A percentile compares a stretch with the other conserved stretches of the same genome.
Evolutionary conservation across 2,797 vertebrate species (phyloP).

Genomic region (Cephalopachus bancanus): DNA sequence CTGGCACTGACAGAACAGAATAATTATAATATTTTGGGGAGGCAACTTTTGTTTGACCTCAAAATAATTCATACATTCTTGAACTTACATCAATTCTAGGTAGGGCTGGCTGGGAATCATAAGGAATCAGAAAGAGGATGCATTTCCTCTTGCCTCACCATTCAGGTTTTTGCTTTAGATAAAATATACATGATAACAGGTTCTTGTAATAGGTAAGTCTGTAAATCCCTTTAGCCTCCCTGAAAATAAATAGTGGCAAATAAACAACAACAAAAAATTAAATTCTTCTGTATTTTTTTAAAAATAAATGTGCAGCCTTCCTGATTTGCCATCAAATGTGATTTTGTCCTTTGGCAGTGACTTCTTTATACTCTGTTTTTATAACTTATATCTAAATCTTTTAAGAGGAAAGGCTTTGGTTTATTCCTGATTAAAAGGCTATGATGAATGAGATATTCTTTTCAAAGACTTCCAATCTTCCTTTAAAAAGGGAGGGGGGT

Average conservation of each 20-base stretch:
- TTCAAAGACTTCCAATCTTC: neutral
- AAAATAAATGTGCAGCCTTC: neutral
- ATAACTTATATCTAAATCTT: neutral
- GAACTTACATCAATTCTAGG: neutral
- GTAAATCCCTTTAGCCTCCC: neutral
- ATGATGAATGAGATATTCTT: neutral
- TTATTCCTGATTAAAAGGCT: neutral
- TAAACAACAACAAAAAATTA: neutral
- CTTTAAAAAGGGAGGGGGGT: neutral
- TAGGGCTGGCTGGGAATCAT: neutral
- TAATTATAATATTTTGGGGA: neutral
- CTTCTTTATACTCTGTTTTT: neutral
- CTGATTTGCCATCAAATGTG: neutral
- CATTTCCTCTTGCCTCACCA: neutral
- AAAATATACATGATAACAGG: neutral
- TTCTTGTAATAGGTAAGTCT: neutral
- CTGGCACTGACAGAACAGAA: neutral
- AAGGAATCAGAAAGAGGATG: neutral
- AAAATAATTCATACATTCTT: neutral
- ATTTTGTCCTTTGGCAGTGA: neutral
- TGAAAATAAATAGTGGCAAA: neutral
- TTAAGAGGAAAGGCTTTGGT: neutral
- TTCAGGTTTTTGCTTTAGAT: conserved; percentile 8
- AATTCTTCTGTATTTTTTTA: conserved; percentile 13
- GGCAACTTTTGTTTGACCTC: neutral